phyloP scores from a whole-genome alignment of 92 coral and sea anemone genomes.

The Anthopleura xanthogrammica region DNA sequence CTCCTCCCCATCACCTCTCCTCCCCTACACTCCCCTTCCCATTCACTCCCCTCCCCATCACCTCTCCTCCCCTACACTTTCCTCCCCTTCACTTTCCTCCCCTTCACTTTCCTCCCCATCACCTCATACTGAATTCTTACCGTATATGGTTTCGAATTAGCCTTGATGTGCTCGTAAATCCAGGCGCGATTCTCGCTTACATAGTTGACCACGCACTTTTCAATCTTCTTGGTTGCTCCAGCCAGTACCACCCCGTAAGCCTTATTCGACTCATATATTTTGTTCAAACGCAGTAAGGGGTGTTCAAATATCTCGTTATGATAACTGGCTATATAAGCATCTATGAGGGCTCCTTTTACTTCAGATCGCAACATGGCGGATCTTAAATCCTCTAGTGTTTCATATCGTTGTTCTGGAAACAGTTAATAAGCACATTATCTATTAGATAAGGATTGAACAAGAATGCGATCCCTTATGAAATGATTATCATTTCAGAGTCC shows the following conservation, averaged over 20 bases:
- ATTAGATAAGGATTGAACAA: not conserved
- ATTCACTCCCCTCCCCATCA: too few relatives aligned
- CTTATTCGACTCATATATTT: conserved; percentile 45
- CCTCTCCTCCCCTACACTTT: too few relatives aligned
- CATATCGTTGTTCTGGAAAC: conserved; percentile 22
- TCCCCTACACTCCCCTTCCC: too few relatives aligned
- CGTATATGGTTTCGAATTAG: conserved; percentile 42
- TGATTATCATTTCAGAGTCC: too few relatives aligned
- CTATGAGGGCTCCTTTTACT: conserved; percentile 77
- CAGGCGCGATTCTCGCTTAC: conserved; percentile 47
- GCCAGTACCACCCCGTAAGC: conserved; percentile 71
- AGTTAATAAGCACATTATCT: not conserved
- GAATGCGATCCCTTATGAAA: too few relatives aligned
- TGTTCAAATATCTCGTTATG: conserved; percentile 62
- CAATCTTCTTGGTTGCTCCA: conserved; percentile 59
- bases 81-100: not conserved
- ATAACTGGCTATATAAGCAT: conserved; percentile 64
- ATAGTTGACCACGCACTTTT: conserved; percentile 48
- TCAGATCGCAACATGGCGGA: conserved; percentile 45
- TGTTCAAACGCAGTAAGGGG: conserved; percentile 43
- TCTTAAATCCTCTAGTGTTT: conserved; percentile 51
- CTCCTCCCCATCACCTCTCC: too few relatives aligned
- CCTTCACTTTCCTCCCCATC: not conserved
- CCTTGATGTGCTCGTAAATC: conserved; percentile 42
- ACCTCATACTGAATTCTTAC: conserved; percentile 21